phyloP scores from a whole-genome alignment of 2,888 invertebrate species.

The Yponomeuta malinellus region DNA sequence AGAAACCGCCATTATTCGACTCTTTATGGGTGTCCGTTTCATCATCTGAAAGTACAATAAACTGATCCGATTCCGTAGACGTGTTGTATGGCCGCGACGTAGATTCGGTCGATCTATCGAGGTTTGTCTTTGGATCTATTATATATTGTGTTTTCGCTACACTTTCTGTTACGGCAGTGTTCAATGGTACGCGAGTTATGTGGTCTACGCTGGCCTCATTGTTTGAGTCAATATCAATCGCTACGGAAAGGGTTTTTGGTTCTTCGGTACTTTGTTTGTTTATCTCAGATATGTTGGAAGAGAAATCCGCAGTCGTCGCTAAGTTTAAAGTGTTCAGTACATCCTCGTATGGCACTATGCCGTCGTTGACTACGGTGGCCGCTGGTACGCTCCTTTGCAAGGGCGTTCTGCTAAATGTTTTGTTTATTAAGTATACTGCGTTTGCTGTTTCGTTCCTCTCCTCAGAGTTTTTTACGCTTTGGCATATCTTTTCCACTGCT shows the following conservation, averaged over 20 bases:
- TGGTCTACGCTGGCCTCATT: neutral
- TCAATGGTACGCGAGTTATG: neutral
- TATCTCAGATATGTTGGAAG: no score
- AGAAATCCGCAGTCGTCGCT: neutral
- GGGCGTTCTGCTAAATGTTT: neutral
- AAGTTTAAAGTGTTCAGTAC: neutral
- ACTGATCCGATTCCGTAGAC: neutral
- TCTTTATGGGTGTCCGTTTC: slow-evolving; percentile 16
- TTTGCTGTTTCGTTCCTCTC: neutral
- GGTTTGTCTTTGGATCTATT: neutral
- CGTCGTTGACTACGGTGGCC: neutral
- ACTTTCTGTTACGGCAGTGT: no score
- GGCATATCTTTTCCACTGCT: neutral
- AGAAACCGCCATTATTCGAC: neutral
- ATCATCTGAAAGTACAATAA: slow-evolving; percentile 22
- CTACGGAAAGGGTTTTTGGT: neutral
- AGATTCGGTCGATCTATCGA: neutral
- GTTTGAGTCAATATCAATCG: neutral
- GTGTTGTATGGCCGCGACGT: neutral
- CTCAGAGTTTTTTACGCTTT: neutral
- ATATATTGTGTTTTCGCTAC: no score
- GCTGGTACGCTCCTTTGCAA: neutral
- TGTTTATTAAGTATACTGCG: neutral
- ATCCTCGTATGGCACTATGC: neutral
- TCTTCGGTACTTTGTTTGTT: neutral